Base-by-base conservation (phyloP, 2,113 vertebrate genomes). In the Pterocles gutturalis region DNA sequence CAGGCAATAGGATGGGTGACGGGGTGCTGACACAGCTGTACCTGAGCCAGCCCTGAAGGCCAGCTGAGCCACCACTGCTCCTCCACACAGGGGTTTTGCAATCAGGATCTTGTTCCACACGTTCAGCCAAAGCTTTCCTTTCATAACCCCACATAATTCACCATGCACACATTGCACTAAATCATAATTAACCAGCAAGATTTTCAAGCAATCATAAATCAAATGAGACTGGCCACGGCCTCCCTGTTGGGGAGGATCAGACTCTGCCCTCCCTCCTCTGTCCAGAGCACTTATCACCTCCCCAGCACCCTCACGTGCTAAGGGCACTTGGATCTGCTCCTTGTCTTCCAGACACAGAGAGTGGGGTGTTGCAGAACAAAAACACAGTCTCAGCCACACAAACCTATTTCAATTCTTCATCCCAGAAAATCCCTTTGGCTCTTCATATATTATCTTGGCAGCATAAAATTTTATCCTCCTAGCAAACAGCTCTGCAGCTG, bases 211-310 rank as follows among this genome's bases (percentile, higher is more conserved):
- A 20, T 46, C 24, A 1, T 46, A 45, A 73, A 67, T 34, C 26
- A 46, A 70, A 80, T 38, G 12, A 83, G 16, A 26, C 5, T 26
- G 45, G 26, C n/a, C 55, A 38, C 6, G 22, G 33, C 8, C 12
- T 93, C 45, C 31, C 15, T 17, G n/a, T 38, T 55, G 28, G 19
- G 53, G 11, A 83, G 14, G 38, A 83, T 36, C 55, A 76, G 62
- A 9, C 8, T 21, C 38, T 82, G 46, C 6, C 15, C 22, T 76
- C 19, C 51, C 10, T 72, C 10, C 55, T 79, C 1, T 0, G 1
- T 0, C 33, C 5, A 0, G 25, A 75, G 38, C 3, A n/a, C 29
- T 51, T 19, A 7, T 54, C 16, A 18, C n/a, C 18, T 65, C 33
- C 38, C 46, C 2, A 0, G 6, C 29, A 41, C 53, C 57, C 58